A percentile compares a stretch with the other conserved stretches of the same genome.
Evolutionary conservation across 2,888 invertebrate genomes (phyloP).

Genomic region (Marronus borbonicus): DNA sequence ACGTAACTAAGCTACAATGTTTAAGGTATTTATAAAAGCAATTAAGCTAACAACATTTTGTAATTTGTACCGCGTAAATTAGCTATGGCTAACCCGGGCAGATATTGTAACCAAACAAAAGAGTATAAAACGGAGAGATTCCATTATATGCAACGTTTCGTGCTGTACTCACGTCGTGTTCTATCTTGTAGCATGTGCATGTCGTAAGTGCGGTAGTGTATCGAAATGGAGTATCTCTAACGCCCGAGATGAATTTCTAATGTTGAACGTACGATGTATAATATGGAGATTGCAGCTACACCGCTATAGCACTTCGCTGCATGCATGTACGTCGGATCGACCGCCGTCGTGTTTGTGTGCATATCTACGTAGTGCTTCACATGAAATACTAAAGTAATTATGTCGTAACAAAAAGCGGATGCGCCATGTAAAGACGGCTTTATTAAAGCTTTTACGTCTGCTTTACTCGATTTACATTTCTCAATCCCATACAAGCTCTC

Average conservation of each 20-base stretch:
- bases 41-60: conserved; percentile 28
- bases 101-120: conserved; percentile 14
- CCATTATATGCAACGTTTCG: background rate
- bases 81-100: background rate
- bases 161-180: no score
- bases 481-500: conserved; percentile 2
- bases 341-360: background rate
- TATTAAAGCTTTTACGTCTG: conserved; percentile 45
- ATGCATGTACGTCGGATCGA: background rate
- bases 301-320: background rate
- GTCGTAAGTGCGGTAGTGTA: conserved; percentile 4
- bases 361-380: conserved; percentile 4
- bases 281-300: conserved; percentile 22
- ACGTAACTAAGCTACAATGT: background rate
- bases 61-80: conserved; percentile 28
- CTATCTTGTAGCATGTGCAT: background rate
- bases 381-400: conserved; percentile 45
- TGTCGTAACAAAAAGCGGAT: conserved; percentile 33
- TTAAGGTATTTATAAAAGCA: conserved; percentile 31
- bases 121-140: conserved; percentile 11
- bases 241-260: conserved; percentile 23
- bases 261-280: conserved; percentile 9
- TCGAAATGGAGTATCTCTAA: conserved; percentile 12
- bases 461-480: conserved; percentile 35
- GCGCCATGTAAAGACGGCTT: conserved; percentile 35